A percentile compares a stretch with the other conserved stretches of the same genome.
These are phyloP conservation scores for Holacanthus passer DNA, from an alignment of 2,113 vertebrate genomes.

Conservation along the genomic window DNA sequence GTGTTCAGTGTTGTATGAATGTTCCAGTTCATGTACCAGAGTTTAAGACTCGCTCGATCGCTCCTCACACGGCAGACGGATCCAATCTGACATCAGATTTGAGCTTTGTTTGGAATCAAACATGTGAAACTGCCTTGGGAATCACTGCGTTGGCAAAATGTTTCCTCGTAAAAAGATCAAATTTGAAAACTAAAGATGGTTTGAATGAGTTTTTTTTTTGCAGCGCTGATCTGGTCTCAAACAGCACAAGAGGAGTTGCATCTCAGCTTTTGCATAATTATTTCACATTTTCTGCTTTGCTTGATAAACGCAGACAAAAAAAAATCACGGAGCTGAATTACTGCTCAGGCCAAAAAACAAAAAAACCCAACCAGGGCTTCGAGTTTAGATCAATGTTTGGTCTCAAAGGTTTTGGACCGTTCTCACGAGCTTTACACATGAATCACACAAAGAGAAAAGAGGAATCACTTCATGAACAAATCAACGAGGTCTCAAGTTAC, in stretches of 20 bases:
- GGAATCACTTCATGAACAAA: slow-evolving; percentile 56
- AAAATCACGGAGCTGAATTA: slow-evolving; percentile 22
- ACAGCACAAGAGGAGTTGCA: slow-evolving; percentile 29
- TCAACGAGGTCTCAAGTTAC: slow-evolving; percentile 55
- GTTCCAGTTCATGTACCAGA: slow-evolving; percentile 36
- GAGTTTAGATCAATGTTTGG: neutral
- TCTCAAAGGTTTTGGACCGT: slow-evolving; percentile 32
- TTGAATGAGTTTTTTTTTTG: slow-evolving; percentile 10
- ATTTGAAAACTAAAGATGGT: neutral
- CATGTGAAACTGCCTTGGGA: slow-evolving; percentile 15
- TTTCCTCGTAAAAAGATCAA: slow-evolving; percentile 5
- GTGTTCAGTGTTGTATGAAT: slow-evolving; percentile 38
- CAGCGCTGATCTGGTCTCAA: slow-evolving; percentile 43
- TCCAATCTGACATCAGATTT: neutral
- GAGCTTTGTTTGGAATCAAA: neutral
- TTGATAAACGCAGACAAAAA: slow-evolving; percentile 30
- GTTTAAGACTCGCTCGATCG: neutral
- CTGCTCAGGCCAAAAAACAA: neutral
- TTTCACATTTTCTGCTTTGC: slow-evolving; percentile 52
- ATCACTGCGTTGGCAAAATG: slow-evolving; percentile 25
- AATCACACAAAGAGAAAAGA: slow-evolving; percentile 44
- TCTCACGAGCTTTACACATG: slow-evolving; percentile 41
- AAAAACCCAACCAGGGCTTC: neutral
- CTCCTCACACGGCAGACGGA: neutral
- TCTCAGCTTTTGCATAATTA: slow-evolving; percentile 68